A percentile compares a stretch with the other conserved stretches of the same genome.
phyloP scores from a whole-genome alignment of 1,140 invertebrate species.

The Chironomus striatipennis region DNA sequence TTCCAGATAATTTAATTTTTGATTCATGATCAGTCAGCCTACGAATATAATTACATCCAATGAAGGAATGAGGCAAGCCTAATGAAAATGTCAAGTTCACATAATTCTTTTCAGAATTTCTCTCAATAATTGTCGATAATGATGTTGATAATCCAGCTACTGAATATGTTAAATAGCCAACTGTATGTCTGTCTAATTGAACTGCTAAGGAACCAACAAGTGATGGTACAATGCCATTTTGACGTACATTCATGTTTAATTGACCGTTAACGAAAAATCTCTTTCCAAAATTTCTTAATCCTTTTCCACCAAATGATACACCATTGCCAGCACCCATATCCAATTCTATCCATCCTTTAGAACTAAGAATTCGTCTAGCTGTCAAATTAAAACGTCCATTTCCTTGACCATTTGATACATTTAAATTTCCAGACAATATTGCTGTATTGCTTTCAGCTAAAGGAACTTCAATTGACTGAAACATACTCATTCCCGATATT shows the following conservation, averaged over 20 bases:
- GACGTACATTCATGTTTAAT: slow-evolving; percentile 59
- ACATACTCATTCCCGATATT: slow-evolving; percentile 82
- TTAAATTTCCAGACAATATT: slow-evolving; percentile 68
- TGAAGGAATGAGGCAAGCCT: slow-evolving; percentile 70
- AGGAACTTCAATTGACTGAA: slow-evolving; percentile 88
- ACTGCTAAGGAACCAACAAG: slow-evolving; percentile 66
- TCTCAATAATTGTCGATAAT: slow-evolving; percentile 69
- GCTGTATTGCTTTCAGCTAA: slow-evolving; percentile 76
- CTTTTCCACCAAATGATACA: slow-evolving; percentile 60
- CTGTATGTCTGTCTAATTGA: slow-evolving; percentile 74
- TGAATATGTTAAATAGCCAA: slow-evolving; percentile 80
- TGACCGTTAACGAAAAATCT: slow-evolving; percentile 63
- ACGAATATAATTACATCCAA: slow-evolving; percentile 63
- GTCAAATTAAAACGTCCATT: slow-evolving; percentile 57
- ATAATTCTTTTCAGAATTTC: slow-evolving; percentile 59
- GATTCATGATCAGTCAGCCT: slow-evolving; percentile 70
- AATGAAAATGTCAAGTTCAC: slow-evolving; percentile 62
- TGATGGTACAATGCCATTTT: slow-evolving; percentile 59
- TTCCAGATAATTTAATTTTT: slow-evolving; percentile 63
- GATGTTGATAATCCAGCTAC: slow-evolving; percentile 56
- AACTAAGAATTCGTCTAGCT: slow-evolving; percentile 65
- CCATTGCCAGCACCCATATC: slow-evolving; percentile 74
- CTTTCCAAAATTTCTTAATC: slow-evolving; percentile 59
- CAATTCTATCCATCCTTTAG: slow-evolving; percentile 75
- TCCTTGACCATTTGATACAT: slow-evolving; percentile 79